Evolutionary conservation across 2,888 invertebrate species (phyloP).

Genomic region (Leptopilina myrica): DNA sequence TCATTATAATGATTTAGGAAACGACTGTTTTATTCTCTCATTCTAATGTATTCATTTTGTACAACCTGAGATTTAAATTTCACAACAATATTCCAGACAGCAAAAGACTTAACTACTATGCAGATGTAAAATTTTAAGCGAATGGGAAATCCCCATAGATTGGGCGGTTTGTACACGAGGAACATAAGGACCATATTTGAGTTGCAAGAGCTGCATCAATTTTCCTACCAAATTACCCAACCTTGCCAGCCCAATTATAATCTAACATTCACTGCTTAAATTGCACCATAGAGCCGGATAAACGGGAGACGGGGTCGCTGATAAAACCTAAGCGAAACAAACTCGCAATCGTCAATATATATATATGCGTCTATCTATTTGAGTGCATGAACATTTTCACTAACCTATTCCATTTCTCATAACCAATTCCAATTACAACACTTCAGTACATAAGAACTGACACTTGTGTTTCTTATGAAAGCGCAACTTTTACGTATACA

Average conservation of each 20-base stretch:
- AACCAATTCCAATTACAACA: slow-evolving; percentile 19
- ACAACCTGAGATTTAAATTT: background rate
- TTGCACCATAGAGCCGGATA: slow-evolving; percentile 33
- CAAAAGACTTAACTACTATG: background rate
- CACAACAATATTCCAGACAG: background rate
- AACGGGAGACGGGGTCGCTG: slow-evolving; percentile 28
- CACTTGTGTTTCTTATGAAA: slow-evolving; percentile 5
- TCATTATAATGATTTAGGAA: background rate
- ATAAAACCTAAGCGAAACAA: slow-evolving; percentile 34
- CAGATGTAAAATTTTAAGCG: background rate
- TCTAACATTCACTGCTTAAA: slow-evolving; percentile 31
- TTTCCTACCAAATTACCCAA: slow-evolving; percentile 21
- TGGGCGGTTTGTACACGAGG: background rate
- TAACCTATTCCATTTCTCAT: slow-evolving; percentile 9
- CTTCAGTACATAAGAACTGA: slow-evolving; percentile 1
- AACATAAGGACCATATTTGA: slow-evolving; percentile 6
- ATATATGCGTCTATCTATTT: background rate
- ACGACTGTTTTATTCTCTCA: background rate
- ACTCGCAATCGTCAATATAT: background rate
- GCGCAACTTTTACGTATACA: background rate
- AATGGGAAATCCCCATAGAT: slow-evolving; percentile 23
- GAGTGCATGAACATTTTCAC: slow-evolving; percentile 29
- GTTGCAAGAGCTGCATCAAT: slow-evolving; percentile 31
- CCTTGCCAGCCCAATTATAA: slow-evolving; percentile 40
- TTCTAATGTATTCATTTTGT: background rate